A percentile compares a stretch with the other conserved stretches of the same genome.
These are phyloP conservation scores for Helicoverpa assulta DNA, from an alignment of 2,888 invertebrate genomes.

Conservation along the genomic window DNA sequence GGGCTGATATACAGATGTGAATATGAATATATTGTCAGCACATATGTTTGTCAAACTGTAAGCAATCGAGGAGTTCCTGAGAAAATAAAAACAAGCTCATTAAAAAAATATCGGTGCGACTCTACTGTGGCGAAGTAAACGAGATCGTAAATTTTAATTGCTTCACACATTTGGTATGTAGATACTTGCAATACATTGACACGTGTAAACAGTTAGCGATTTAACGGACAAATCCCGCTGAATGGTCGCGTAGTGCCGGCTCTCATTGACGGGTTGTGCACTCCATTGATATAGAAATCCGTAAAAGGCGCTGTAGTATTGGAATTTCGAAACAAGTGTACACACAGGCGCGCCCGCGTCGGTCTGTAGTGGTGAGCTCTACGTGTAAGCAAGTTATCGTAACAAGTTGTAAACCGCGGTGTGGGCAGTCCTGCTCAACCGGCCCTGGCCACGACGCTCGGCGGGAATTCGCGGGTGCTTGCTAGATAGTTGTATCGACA, in stretches of 20 bases:
- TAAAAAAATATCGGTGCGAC: constrained; percentile 18
- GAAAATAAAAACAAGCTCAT: constrained; percentile 11
- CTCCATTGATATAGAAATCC: constrained; percentile 3
- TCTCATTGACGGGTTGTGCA: constrained; percentile 1
- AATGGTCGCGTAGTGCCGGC: constrained; percentile 4
- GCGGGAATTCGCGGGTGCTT: not conserved
- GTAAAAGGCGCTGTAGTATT: constrained; percentile 9
- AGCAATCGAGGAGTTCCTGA: not conserved
- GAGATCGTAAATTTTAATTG: constrained; percentile 30
- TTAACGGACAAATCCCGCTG: constrained; percentile 9
- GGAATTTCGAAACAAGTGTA: not conserved
- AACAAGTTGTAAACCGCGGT: constrained; percentile 30
- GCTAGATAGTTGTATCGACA: not conserved
- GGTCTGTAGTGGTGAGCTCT: not conserved
- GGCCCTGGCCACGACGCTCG: constrained; percentile 7
- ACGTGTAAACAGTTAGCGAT: constrained; percentile 12
- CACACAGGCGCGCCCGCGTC: not conserved
- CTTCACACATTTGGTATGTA: constrained; percentile 19
- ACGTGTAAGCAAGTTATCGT: not conserved
- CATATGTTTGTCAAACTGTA: not conserved
- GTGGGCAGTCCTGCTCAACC: constrained; percentile 8
- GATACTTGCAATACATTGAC: constrained; percentile 2
- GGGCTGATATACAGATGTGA: not conserved
- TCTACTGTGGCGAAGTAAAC: constrained; percentile 3
- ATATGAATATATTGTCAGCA: not conserved